phyloP scores from a whole-genome alignment of 64 coral and sea anemone genomes.

The Acropora tenuis region DNA sequence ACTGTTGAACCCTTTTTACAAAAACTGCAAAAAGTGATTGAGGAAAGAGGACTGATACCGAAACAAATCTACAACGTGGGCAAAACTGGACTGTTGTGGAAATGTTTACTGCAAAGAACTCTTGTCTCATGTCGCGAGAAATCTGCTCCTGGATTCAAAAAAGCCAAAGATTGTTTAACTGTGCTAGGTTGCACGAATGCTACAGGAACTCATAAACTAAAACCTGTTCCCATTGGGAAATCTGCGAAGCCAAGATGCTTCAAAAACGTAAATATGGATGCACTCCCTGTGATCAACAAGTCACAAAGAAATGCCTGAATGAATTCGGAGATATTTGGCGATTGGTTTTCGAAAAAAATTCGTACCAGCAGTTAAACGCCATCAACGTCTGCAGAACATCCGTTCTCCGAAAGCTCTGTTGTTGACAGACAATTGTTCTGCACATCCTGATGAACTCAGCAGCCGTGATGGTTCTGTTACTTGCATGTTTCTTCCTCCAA shows the following conservation, averaged over 20 bases:
- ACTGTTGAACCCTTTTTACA: slow-evolving; percentile 55
- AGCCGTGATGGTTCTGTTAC: slow-evolving; percentile 48
- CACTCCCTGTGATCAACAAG: background rate
- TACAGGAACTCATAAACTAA: slow-evolving; percentile 28
- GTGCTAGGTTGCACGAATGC: no score
- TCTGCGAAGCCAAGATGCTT: no score
- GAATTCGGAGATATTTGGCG: slow-evolving; percentile 45
- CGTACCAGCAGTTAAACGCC: slow-evolving; percentile 33
- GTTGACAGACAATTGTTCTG: slow-evolving; percentile 42
- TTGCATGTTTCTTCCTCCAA: slow-evolving; percentile 54
- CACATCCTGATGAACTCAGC: slow-evolving; percentile 50
- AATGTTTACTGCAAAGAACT: slow-evolving; percentile 42
- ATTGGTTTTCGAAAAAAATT: slow-evolving; percentile 56
- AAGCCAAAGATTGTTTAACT: no score
- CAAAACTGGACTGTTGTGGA: slow-evolving; percentile 20
- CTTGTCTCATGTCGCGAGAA: slow-evolving; percentile 40
- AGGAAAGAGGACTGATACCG: slow-evolving; percentile 31
- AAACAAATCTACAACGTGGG: slow-evolving; percentile 29
- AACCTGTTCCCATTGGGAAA: slow-evolving; percentile 34
- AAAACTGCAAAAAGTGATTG: slow-evolving; percentile 32
- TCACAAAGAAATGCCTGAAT: slow-evolving; percentile 52
- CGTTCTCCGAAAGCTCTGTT: slow-evolving; percentile 47
- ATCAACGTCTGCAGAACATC: background rate
- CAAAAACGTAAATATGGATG: no score
- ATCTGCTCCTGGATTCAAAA: background rate